Base-by-base conservation (phyloP, 2,888 invertebrate species). In the Drosophila nigricruria region DNA sequence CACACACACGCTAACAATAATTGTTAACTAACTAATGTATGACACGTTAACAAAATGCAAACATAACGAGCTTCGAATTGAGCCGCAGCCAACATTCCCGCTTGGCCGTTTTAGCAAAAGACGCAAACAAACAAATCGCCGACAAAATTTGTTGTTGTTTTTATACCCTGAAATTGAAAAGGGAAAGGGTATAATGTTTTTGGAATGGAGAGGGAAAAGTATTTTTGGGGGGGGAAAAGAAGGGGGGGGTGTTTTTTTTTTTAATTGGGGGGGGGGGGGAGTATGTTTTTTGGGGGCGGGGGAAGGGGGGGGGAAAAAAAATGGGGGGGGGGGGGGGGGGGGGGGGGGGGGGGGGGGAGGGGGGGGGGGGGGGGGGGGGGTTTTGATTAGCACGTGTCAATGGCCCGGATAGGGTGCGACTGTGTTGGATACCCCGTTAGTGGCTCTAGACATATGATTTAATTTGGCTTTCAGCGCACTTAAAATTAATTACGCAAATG, bases 1-100 rank as follows among this genome's bases (percentile, higher is more conserved):
- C 54, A 59, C 6, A 34, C 23, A 59, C 32, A 59, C 43, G 60
- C 49, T n/a, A 8, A 42, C 30, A 75, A 70, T 77, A 66, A 81
- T 73, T 73, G 84, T 82, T 86, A 78, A 80, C 79, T 79, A 81
- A 81, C 78, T 83, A 78, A 88, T 86, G 87, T 87, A 77, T 73
- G 84, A 83, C 84, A 84, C 76, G 84, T 79, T 84, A 71, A 71
- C 87, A 64, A 82, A 81, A 80, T 77, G 77, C 80, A 77, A 79
- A 81, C 77, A 81, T 67, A 70, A 70, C 77, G 52, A 58, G 63
- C 74, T 59, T 47, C 47, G 68, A 76, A 63, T 73, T 54, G 63
- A 34, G 56, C 27, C 42, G 56, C 43, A n/a, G 43, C 60, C 34
- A 58, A 36, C n/a, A 45, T 30, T 18, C n/a, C 42, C 20, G 47